Conservation (phyloP, 2,888 invertebrate species). For the Rotaria magnacalcarata region DNA sequence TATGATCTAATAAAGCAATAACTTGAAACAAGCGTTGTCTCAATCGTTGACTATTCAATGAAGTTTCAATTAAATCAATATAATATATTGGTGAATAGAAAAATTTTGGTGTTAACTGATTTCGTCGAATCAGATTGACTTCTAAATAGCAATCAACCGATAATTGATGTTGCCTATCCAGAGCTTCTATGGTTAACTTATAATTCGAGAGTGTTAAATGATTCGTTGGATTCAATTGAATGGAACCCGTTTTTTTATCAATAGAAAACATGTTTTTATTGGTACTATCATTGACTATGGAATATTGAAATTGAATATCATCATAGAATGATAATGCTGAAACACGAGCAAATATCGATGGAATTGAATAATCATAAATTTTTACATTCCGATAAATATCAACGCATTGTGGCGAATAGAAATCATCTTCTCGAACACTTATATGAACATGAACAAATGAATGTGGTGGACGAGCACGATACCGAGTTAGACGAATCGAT, state of each 20-base stretch:
- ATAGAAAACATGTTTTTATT: neutral
- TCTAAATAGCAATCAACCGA: constrained; percentile 1
- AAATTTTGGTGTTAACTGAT: constrained; percentile 16
- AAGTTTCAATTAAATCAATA: neutral
- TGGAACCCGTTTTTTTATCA: neutral
- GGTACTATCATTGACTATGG: neutral
- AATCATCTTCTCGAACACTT: neutral
- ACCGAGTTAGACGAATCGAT: constrained; percentile 2
- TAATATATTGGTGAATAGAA: neutral
- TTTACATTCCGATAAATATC: neutral
- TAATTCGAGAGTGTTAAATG: neutral
- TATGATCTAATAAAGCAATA: neutral
- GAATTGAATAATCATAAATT: neutral
- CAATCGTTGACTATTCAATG: neutral
- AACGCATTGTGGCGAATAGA: neutral
- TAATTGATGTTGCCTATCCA: neutral
- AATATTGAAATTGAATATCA: neutral
- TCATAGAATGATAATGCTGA: neutral
- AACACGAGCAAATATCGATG: neutral
- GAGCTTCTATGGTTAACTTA: neutral
- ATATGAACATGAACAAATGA: neutral
- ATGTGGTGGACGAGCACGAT: neutral
- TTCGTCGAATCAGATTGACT: neutral
- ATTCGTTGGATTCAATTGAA: neutral
- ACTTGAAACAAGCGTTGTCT: constrained; percentile 17